These are phyloP conservation scores for Omphaloscelis lunosa DNA, from an alignment of 2,888 invertebrate genomes.

Conservation along the genomic window DNA sequence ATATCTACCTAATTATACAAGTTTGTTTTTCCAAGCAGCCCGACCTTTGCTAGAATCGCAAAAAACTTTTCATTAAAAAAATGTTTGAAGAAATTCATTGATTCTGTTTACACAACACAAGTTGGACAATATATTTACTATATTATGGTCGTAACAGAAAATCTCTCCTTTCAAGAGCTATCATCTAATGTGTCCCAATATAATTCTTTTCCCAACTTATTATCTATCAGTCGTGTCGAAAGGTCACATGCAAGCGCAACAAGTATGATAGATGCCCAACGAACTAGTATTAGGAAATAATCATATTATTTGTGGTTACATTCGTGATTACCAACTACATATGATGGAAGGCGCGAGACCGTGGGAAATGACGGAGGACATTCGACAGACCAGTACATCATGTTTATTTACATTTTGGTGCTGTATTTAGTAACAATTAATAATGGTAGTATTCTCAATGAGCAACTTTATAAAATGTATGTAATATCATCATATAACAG, in stretches of 20 bases:
- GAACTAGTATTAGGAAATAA: slow-evolving; percentile 60
- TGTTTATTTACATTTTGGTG: slow-evolving; percentile 29
- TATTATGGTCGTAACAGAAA: background rate
- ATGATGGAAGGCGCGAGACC: slow-evolving; percentile 47
- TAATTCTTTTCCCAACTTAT: slow-evolving; percentile 29
- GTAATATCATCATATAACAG: background rate
- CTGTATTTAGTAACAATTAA: slow-evolving; percentile 7
- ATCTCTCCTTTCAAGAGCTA: background rate
- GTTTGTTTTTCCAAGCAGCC: background rate
- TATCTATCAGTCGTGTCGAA: slow-evolving; percentile 32
- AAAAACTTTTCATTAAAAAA: slow-evolving; percentile 4
- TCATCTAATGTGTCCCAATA: slow-evolving; percentile 12
- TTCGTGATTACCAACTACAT: slow-evolving; percentile 61
- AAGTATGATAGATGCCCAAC: slow-evolving; percentile 56
- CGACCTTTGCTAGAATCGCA: background rate
- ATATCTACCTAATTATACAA: background rate
- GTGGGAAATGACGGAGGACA: slow-evolving; percentile 60
- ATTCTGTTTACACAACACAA: background rate
- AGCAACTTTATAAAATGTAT: background rate
- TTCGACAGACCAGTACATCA: slow-evolving; percentile 28
- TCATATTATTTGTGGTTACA: slow-evolving; percentile 58
- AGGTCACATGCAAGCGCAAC: slow-evolving; percentile 47
- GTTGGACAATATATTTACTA: background rate
- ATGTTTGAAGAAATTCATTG: background rate
- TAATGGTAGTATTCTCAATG: background rate